phyloP scores from a whole-genome alignment of 2,797 vertebrate genomes.

The Pseudochirops corinnae region DNA sequence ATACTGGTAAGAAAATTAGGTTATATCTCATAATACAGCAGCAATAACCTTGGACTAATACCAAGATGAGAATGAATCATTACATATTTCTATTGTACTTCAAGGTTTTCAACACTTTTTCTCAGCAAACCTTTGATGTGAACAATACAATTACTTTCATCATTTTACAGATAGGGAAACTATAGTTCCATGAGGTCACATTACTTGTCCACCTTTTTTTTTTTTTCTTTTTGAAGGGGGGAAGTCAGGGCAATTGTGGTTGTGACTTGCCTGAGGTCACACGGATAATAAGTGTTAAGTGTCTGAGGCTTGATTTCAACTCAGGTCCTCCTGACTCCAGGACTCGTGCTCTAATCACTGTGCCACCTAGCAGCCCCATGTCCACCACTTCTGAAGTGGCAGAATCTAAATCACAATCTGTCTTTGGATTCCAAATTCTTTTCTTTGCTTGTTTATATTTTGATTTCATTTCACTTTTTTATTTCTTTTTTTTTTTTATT shows the following conservation, averaged over 20 bases:
- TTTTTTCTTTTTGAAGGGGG: no score
- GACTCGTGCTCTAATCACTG: no score
- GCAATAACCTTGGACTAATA: background rate
- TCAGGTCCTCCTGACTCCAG: no score
- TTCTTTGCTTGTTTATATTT: background rate
- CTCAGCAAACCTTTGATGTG: background rate
- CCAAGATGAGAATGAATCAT: background rate
- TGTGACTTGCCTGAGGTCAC: no score
- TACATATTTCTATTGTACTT: background rate
- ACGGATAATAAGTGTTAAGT: no score
- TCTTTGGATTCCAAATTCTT: background rate
- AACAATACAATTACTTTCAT: background rate
- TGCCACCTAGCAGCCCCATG: no score
- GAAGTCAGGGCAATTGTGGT: no score
- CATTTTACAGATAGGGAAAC: background rate
- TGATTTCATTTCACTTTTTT: background rate
- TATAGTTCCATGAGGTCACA: background rate
- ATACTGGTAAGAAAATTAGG: background rate
- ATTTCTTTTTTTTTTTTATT: background rate
- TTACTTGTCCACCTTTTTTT: background rate
- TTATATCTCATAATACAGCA: background rate
- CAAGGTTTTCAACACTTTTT: no score
- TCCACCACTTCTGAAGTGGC: background rate
- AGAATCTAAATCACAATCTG: background rate
- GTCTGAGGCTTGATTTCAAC: no score